A percentile compares a stretch with the other conserved stretches of the same genome.
Evolutionary conservation across 2,113 vertebrate genomes (phyloP).

Genomic region (Dendrocopos noguchii): DNA sequence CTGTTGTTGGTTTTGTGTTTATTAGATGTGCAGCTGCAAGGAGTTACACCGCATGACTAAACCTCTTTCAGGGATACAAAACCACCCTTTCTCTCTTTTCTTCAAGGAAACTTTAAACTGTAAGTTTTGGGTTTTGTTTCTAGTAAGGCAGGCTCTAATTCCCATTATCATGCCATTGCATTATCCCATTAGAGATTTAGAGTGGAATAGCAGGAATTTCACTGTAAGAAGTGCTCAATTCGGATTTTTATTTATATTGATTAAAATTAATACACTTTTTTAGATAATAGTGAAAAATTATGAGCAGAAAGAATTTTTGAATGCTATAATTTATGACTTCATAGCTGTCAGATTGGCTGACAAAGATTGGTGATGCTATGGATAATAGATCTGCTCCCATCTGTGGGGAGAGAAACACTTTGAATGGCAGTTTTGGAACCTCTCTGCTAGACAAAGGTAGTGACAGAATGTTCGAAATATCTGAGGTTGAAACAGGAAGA

Average conservation of each 20-base stretch:
- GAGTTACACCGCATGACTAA: constrained; percentile 57
- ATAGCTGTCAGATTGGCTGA: constrained; percentile 65
- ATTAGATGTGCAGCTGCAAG: constrained; percentile 61
- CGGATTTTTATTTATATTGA: constrained; percentile 31
- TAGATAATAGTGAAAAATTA: constrained; percentile 10
- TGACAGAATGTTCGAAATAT: constrained; percentile 50
- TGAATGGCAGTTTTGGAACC: constrained; percentile 61
- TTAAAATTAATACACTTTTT: constrained; percentile 48
- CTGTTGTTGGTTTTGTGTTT: constrained; percentile 51
- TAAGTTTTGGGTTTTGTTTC: constrained; percentile 64
- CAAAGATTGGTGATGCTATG: constrained; percentile 59
- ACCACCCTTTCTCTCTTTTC: constrained; percentile 62
- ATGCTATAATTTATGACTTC: constrained; percentile 63
- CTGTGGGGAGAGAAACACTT: constrained; percentile 57
- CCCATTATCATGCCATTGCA: constrained; percentile 50
- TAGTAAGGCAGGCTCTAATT: constrained; percentile 55
- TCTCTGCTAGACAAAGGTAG: constrained; percentile 59
- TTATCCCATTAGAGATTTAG: not conserved
- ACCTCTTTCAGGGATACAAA: constrained; percentile 60
- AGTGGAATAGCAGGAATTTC: constrained; percentile 57
- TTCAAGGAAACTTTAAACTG: constrained; percentile 57
- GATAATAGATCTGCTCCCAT: constrained; percentile 61
- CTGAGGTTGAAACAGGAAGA: constrained; percentile 18
- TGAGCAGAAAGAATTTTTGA: constrained; percentile 43
- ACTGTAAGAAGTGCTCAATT: constrained; percentile 19